Base-by-base conservation (phyloP, 2,113 vertebrate genomes). In the Taurulus bubalis region DNA sequence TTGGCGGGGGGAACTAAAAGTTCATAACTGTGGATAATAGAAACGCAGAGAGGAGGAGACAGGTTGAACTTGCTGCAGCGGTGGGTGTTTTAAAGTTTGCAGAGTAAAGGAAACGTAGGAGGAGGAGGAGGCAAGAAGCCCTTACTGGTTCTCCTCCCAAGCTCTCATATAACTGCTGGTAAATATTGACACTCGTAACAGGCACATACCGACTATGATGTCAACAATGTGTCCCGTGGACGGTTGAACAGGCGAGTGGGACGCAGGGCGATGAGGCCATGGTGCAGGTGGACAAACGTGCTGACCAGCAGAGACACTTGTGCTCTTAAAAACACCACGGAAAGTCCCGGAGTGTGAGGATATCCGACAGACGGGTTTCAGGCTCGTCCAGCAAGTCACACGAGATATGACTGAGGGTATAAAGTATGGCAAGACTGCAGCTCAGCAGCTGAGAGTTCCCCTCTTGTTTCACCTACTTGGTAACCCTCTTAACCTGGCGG, bases 221-320 rank as follows among this genome's bases (percentile, higher is more conserved):
- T 76, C 80, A 83, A 62, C 68, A 74, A 22, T 77, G 47, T 49
- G 77, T 59, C 64, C 26, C 22, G 14, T 51, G 1, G 69, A 75
- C 3, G 67, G 66, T 15, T 7, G 38, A 85, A 85, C 22, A 65
- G 79, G 78, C 18, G 11, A 68, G 77, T 8, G 74, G 59, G 84
- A 79, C 24, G 24, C 28, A 14, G 76, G 85, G 71, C 70, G 72
- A 77, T 87, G 88, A 91, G 80, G 82, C 90, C 91, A 88, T 53
- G 10, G 64, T 73, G 47, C 68, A 20, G 42, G n/a, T 40, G 59
- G 28, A 63, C 81, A 47, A 4, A 51, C 75, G 58, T 58, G n/a
- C n/a, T n/a, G n/a, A n/a, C n/a, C n/a, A n/a, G n/a, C n/a, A n/a
- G n/a, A n/a, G n/a, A n/a, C n/a, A n/a, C n/a, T n/a, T n/a, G n/a